Evolutionary conservation across 2,888 invertebrate genomes (phyloP).

Genomic region (Ophraella communa): DNA sequence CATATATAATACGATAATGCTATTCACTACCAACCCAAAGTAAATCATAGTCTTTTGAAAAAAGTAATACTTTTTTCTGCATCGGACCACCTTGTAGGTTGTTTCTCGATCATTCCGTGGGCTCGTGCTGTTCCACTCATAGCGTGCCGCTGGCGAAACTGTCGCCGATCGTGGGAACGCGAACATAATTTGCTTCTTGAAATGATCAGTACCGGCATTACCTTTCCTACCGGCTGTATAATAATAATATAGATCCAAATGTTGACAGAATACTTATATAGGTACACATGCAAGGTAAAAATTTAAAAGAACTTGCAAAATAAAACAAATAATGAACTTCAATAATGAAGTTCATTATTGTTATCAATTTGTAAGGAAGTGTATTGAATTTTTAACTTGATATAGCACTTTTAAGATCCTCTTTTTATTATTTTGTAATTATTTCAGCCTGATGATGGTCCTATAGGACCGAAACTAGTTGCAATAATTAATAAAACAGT

Average conservation of each 20-base stretch:
- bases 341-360: too few relatives aligned
- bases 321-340: too few relatives aligned
- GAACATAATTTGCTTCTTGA: slow-evolving; percentile 45
- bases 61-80: not conserved
- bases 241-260: too few relatives aligned
- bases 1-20: not conserved
- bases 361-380: too few relatives aligned
- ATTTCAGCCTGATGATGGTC: too few relatives aligned
- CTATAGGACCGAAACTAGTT: too few relatives aligned
- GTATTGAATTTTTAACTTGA: too few relatives aligned
- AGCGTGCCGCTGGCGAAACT: slow-evolving; percentile 41
- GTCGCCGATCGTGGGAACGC: slow-evolving; percentile 54
- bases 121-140: slow-evolving; percentile 45
- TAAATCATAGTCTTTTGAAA: not conserved
- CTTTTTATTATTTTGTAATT: too few relatives aligned
- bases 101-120: slow-evolving; percentile 37
- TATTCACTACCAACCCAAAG: not conserved
- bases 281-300: too few relatives aligned
- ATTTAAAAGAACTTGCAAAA: too few relatives aligned
- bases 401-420: too few relatives aligned
- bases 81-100: slow-evolving; percentile 29
- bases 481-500: too few relatives aligned
- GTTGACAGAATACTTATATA: not conserved
- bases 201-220: slow-evolving; percentile 27
- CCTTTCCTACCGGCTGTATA: not conserved